Conservation (phyloP, 2,113 vertebrate genomes). For the Phocoena sinus region DNA sequence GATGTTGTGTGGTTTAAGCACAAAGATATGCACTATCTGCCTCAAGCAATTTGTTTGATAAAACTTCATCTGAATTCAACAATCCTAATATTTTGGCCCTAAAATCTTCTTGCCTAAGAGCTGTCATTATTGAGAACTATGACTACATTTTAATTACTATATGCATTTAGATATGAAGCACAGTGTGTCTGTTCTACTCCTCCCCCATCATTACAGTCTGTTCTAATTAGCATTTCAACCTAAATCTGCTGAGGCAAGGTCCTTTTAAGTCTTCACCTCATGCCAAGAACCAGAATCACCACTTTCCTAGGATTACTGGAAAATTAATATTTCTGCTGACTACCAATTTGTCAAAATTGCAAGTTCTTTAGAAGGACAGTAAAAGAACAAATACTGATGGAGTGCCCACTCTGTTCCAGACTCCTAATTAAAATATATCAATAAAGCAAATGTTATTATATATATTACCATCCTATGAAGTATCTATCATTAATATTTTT, state of each 20-base stretch:
- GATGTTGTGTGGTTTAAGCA: background rate
- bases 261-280: constrained; percentile 22
- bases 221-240: constrained; percentile 44
- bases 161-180: constrained; percentile 3
- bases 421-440: background rate
- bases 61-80: background rate
- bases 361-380: constrained; percentile 24
- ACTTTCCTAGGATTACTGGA: constrained; percentile 59
- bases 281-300: constrained; percentile 61
- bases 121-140: background rate
- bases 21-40: background rate
- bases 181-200: background rate
- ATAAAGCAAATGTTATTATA: background rate
- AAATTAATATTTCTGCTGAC: constrained; percentile 70
- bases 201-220: background rate
- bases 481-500: background rate
- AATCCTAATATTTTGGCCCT: background rate
- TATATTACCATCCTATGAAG: background rate
- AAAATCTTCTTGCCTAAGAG: background rate
- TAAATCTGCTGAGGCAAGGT: constrained; percentile 63
- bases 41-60: background rate
- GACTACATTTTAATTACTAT: constrained; percentile 29
- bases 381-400: background rate
- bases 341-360: constrained; percentile 52
- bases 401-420: background rate